phyloP scores from a whole-genome alignment of 2,888 invertebrate species.

The Eupithecia exiguata region DNA sequence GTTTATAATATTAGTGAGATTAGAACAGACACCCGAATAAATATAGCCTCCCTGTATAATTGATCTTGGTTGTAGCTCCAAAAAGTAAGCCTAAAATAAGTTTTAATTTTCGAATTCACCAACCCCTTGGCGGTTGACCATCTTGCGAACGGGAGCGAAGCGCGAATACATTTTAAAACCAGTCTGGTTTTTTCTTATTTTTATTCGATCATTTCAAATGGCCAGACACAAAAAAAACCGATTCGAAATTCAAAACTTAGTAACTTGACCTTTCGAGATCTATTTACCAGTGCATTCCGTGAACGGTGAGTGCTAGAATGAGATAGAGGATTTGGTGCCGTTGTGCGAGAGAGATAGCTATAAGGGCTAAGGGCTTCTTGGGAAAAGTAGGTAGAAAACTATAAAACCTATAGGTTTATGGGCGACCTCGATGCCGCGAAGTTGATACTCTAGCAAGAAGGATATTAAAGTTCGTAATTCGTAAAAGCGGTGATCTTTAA shows the following conservation, averaged over 20 bases:
- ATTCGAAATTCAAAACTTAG: constrained; percentile 21
- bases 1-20: no score
- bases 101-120: neutral
- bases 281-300: constrained; percentile 27
- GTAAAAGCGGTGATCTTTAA: neutral
- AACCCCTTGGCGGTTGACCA: neutral
- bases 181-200: neutral
- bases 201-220: neutral
- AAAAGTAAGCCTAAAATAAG: no score
- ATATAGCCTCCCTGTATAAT: no score
- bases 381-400: constrained; percentile 6
- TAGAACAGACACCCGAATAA: no score
- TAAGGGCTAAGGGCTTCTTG: constrained; percentile 19
- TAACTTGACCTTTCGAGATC: constrained; percentile 27
- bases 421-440: neutral
- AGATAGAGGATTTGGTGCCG: neutral
- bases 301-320: constrained; percentile 21
- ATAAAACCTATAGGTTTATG: constrained; percentile 2
- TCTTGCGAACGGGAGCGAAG: neutral
- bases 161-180: neutral
- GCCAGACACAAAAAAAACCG: neutral
- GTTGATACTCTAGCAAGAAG: neutral
- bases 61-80: no score
- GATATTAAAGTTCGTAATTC: neutral
- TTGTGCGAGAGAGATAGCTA: constrained; percentile 18